Conservation (phyloP, 2,888 invertebrate genomes). For the Bembecia ichneumoniformis region DNA sequence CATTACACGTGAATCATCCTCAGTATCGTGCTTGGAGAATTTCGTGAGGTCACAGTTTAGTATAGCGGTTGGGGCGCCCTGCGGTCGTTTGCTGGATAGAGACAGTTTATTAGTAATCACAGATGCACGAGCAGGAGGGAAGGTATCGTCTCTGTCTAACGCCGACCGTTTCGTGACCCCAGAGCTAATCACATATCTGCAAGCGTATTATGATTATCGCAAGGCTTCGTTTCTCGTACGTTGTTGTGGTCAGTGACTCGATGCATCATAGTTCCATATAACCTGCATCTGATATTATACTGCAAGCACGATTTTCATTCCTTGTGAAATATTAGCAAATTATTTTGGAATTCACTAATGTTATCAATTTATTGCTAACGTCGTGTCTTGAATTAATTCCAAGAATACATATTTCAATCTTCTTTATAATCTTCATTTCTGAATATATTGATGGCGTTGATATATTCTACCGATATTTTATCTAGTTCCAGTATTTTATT, state of each 20-base stretch:
- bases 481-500: slow-evolving; percentile 6
- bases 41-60: slow-evolving; percentile 72
- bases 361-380: background rate
- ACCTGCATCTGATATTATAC: slow-evolving; percentile 23
- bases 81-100: slow-evolving; percentile 52
- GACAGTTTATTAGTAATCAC: slow-evolving; percentile 28
- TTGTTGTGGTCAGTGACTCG: slow-evolving; percentile 64
- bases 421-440: background rate
- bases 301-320: background rate
- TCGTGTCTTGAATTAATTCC: background rate
- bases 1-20: slow-evolving; percentile 64
- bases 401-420: background rate
- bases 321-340: background rate
- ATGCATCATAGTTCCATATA: slow-evolving; percentile 32
- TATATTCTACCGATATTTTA: background rate
- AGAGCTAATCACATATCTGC: slow-evolving; percentile 70
- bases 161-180: slow-evolving; percentile 68
- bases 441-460: background rate
- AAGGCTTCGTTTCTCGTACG: slow-evolving; percentile 57
- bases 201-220: slow-evolving; percentile 70
- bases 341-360: background rate
- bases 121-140: slow-evolving; percentile 29
- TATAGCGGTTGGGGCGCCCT: slow-evolving; percentile 69
- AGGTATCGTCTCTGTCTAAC: slow-evolving; percentile 52
- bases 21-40: slow-evolving; percentile 61